A percentile compares a stretch with the other conserved stretches of the same genome.
These are phyloP conservation scores for Lysandra bellargus DNA, from an alignment of 2,888 invertebrate genomes.

Conservation along the genomic window DNA sequence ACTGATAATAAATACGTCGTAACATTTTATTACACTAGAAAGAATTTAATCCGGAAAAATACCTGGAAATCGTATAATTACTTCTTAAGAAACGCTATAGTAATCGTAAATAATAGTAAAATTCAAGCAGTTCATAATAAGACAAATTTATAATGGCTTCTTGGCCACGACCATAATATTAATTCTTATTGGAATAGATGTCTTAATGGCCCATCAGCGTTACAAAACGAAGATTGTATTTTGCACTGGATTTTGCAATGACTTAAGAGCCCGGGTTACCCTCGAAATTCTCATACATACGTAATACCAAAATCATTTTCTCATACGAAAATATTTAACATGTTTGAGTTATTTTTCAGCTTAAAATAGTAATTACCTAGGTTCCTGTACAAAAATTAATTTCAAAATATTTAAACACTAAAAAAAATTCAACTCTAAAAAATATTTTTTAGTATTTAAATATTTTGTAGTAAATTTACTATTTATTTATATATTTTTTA, in stretches of 20 bases:
- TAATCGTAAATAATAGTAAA: background rate
- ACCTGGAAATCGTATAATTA: constrained; percentile 17
- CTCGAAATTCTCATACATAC: too few species aligned
- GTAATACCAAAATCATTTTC: too few species aligned
- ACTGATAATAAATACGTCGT: constrained; percentile 6
- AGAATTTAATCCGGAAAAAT: constrained; percentile 14
- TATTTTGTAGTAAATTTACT: too few species aligned
- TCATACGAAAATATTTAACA: too few species aligned
- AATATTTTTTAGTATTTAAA: too few species aligned
- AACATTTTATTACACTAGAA: constrained; percentile 19
- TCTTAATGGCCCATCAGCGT: constrained; percentile 25
- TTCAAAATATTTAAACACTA: too few species aligned
- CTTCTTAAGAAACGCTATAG: background rate
- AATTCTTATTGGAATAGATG: constrained; percentile 30
- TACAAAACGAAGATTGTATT: constrained; percentile 28
- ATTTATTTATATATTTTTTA: too few species aligned
- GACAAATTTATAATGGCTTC: constrained; percentile 30
- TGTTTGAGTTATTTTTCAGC: too few species aligned
- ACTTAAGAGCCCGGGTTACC: too few species aligned
- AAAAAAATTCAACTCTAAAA: too few species aligned
- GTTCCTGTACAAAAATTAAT: too few species aligned
- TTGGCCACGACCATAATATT: constrained; percentile 12
- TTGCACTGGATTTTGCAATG: constrained; percentile 25
- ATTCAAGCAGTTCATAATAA: constrained; percentile 18
- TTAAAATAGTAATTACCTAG: too few species aligned